phyloP scores from a whole-genome alignment of 2,113 vertebrate species.

The Parus major region DNA sequence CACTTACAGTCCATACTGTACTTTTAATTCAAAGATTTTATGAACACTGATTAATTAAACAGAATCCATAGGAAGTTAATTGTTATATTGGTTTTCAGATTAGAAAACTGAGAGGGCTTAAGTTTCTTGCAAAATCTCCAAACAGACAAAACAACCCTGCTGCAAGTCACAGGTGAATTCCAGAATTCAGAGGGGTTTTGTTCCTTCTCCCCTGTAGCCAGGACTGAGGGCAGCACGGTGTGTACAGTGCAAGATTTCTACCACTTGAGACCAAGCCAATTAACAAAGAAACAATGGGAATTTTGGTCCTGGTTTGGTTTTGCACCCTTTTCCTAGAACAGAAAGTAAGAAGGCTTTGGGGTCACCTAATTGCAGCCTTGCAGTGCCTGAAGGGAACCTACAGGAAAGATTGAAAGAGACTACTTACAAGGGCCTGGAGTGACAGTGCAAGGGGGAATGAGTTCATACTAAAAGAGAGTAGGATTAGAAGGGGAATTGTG shows the following conservation, averaged over 20 bases:
- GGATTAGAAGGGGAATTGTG: neutral
- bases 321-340: neutral
- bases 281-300: neutral
- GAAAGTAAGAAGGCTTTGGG: neutral
- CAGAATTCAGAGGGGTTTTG: neutral
- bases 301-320: neutral
- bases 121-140: neutral
- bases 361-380: neutral
- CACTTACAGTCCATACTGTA: neutral
- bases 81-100: neutral
- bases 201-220: neutral
- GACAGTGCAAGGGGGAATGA: neutral
- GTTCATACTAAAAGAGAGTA: neutral
- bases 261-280: neutral
- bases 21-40: constrained; percentile 24
- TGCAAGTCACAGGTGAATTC: neutral
- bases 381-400: neutral
- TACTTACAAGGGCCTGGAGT: neutral
- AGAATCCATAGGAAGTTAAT: neutral
- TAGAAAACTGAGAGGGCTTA: neutral
- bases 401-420: neutral
- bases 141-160: neutral
- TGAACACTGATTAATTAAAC: constrained; percentile 10
- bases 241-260: neutral
- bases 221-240: neutral